Evolutionary conservation across 2,888 invertebrate genomes (phyloP), one percentile per base, ranked within the genome.

Genomic region (Pantelozetes paolii): DNA sequence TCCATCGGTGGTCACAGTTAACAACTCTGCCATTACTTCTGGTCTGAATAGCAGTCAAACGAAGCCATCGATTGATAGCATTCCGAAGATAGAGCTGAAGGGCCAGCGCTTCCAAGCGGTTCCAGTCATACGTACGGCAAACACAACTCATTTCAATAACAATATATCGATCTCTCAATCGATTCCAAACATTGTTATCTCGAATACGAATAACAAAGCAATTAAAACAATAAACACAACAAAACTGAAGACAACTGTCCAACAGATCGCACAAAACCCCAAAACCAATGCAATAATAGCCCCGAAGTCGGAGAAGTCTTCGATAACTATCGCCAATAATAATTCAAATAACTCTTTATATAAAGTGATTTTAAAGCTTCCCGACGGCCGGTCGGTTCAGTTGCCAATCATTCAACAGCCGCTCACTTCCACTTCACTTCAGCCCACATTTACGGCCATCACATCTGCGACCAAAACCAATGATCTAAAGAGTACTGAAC

Each of bases 311-410:
- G 75, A 74, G 36, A 81, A 81, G 77, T 81, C 77, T 73, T 59
- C 77, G 13, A 59, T 75, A n/a, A 48, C 73, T 20, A 54, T 71
- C 11, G 28, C 81, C 36, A 80, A 79, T 9, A 80, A 81, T 3
- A 80, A 81, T 74, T 80, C 83, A 74, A n/a, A n/a, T 20, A 50
- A 20, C 50, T 20, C 50, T 5, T 82, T 79, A 40, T 71, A 85
- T 76, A 85, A 85, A 77, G 80, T 86, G 26, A 79, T 85, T 48
- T 79, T 86, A 64, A 84, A 85, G 79, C 83, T 85, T 30, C 84
- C 86, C 5, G 84, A 84, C 80, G 86, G 86, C 9, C 83, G 84
- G 79, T 80, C 81, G 15, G 79, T 85, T 77, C 84, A 83, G 74
- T 80, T 85, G 40, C 83, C 84, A 6, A 82, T 84, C 8, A 79